phyloP scores from a whole-genome alignment of 2,113 vertebrate species.

The Ailuropoda melanoleuca region DNA sequence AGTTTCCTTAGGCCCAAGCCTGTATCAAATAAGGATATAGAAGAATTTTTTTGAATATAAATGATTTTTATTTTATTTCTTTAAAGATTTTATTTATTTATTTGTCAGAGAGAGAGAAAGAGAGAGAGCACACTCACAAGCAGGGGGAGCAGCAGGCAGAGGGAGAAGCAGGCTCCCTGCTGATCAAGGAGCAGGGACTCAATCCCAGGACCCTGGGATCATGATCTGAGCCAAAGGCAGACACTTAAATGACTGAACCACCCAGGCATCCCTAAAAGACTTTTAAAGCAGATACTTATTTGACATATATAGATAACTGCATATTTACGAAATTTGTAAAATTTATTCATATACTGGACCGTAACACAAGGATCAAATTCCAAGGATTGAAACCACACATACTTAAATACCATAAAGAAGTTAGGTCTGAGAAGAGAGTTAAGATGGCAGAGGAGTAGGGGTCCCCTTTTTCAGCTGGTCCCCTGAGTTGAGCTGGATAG shows the following conservation, averaged over 20 bases:
- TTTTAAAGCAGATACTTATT: background rate
- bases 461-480: too few species aligned
- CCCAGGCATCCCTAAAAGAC: background rate
- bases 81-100: too few species aligned
- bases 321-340: background rate
- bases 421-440: background rate
- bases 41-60: background rate
- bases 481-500: too few species aligned
- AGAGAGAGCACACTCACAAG: too few species aligned
- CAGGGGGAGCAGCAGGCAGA: too few species aligned
- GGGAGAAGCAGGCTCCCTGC: too few species aligned
- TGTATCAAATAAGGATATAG: background rate
- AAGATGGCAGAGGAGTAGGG: too few species aligned
- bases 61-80: background rate
- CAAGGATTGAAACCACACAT: background rate
- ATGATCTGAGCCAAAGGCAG: background rate
- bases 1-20: background rate
- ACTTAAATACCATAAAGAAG: background rate
- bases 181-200: background rate
- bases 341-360: background rate
- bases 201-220: background rate
- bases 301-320: background rate
- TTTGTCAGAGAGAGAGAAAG: too few species aligned
- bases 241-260: background rate
- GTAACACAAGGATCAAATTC: background rate